Evolutionary conservation across 2,113 vertebrate species (phyloP), one percentile per base, ranked within the genome.

Genomic region (Dunckerocampus dactyliophorus): DNA sequence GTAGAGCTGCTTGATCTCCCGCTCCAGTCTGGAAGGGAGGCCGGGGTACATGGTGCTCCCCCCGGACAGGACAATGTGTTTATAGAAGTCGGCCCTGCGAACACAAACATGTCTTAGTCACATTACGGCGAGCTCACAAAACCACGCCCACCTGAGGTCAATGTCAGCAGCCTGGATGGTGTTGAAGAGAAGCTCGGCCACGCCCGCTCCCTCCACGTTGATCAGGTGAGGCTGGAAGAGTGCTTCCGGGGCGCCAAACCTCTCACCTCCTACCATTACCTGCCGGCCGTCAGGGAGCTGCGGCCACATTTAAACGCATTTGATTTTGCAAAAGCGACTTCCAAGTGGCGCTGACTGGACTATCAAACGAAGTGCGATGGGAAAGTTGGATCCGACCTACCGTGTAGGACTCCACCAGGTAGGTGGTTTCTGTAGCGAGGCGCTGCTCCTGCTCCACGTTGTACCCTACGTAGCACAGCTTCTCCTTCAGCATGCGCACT

Each of bases 91-190:
- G 28, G 95, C 84, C 84, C 97, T 99, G 73, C 17, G 12, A 5
- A 47, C 48, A 6, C 1, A 8, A 12, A 42, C 13, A 21, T 22
- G 22, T 53, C 24, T 1, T 2, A 20, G 13, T 43, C 39, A 43
- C 39, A 6, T 43, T 16, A 24, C 31, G 1, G 17, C 13, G 14
- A 14, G 8, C 50, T 20, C 48, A 22, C 20, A 12, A 49, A 21
- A 19, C 10, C 47, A 22, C 14, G 54, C 49, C 2, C 16, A 98
- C 96, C 97, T 96, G 76, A 96, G 97, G 74, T 99, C 96, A 8
- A 99, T 99, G 79, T 98, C 97, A 59, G 97, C 97, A 0, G 97
- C 96, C 69, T 99, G 95, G 85, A 99, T 99, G 87, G 95, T 98
- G 90, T 98, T 99, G 73, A 98, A 98, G 66, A 99, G 91, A 84